Conservation (phyloP, 2,113 vertebrate species). For the Vireo altiloquus region DNA sequence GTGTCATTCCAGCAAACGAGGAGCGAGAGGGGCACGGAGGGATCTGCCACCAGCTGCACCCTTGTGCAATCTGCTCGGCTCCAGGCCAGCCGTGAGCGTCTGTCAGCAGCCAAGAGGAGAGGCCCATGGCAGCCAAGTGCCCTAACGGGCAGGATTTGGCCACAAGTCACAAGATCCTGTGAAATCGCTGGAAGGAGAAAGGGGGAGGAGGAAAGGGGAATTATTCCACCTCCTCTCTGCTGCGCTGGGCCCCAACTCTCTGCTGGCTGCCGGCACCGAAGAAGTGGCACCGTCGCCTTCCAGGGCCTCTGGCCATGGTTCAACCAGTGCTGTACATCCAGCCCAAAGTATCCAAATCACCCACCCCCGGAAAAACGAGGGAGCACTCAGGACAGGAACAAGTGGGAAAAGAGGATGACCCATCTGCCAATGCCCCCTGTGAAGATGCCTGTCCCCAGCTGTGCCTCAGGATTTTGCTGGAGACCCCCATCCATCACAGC, state of each 20-base stretch:
- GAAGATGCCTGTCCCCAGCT: accelerated
- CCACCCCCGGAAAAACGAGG: accelerated
- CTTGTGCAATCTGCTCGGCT: background rate
- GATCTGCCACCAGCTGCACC: conserved; percentile 18
- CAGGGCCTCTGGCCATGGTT: background rate
- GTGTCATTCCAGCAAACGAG: background rate
- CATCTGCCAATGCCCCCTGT: background rate
- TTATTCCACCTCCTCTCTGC: background rate
- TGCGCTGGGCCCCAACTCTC: background rate
- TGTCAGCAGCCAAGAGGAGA: background rate
- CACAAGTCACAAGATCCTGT: background rate
- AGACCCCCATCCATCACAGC: background rate
- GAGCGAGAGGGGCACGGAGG: background rate
- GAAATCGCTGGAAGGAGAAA: background rate
- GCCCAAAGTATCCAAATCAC: accelerated
- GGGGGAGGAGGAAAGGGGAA: background rate
- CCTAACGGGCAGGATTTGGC: background rate
- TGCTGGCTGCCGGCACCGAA: accelerated
- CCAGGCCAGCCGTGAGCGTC: background rate
- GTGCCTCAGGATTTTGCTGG: background rate
- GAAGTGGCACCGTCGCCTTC: background rate
- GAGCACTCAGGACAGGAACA: accelerated
- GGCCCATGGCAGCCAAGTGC: background rate
- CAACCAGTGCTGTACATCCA: background rate
- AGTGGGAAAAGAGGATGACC: background rate